A percentile compares a stretch with the other conserved stretches of the same genome.
Conservation (phyloP, 2,888 invertebrate species). For the Pantelozetes paolii region DNA sequence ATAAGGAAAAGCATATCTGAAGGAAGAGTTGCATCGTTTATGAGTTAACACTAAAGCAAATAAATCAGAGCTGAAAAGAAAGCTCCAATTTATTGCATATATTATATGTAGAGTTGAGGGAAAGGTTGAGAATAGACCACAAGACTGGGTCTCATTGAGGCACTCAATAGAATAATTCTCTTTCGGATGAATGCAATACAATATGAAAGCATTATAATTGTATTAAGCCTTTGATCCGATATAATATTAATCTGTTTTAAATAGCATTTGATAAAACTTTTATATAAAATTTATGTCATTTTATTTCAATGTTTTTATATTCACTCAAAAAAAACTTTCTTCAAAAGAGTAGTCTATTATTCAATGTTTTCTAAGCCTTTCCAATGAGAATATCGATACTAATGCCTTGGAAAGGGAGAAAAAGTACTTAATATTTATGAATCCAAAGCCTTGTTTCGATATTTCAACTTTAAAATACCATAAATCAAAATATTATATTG, state of each 20-base stretch:
- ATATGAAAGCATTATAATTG: neutral
- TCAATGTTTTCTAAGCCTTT: too few relatives aligned
- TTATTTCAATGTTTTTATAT: neutral
- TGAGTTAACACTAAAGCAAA: neutral
- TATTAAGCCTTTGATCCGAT: neutral
- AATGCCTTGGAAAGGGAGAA: neutral
- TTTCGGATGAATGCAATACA: neutral
- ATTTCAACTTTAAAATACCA: slow-evolving; percentile 27
- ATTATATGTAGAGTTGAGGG: neutral
- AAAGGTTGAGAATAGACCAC: neutral
- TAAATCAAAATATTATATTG: slow-evolving; percentile 29
- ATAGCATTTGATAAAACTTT: neutral
- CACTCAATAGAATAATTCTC: neutral
- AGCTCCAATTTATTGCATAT: neutral
- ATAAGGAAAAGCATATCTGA: neutral
- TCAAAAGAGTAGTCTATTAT: too few relatives aligned
- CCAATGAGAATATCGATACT: too few relatives aligned
- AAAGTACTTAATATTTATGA: slow-evolving; percentile 18
- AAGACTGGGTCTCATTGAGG: neutral
- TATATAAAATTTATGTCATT: neutral
- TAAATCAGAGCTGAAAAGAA: slow-evolving; percentile 4
- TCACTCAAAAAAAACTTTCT: neutral
- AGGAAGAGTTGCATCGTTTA: neutral
- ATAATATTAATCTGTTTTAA: slow-evolving; percentile 17
- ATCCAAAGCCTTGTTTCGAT: neutral